Evolutionary conservation across 2,797 vertebrate species (phyloP), one percentile per base, ranked within the genome.

Genomic region (Enteromius paludinosus): DNA sequence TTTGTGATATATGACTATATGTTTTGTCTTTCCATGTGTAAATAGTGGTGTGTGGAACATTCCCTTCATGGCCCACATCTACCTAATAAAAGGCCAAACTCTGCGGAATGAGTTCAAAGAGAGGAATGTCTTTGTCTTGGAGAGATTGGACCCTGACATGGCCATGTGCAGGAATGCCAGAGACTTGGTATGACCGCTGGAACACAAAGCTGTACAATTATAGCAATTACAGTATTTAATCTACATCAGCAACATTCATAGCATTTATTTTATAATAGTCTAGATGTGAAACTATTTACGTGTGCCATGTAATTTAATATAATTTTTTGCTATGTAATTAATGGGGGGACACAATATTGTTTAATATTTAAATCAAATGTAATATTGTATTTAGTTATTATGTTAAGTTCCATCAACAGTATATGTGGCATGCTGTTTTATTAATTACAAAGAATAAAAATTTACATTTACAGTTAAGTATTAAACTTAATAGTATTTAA

Each of bases 131-230:
- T 99, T 99, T 93, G 92, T 96, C 86, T 93, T 97, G 88, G 97
- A 99, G 91, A 98, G 96, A 90, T 69, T 98, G 91, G 98, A 99
- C 92, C 95, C 97, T 47, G 98, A 99, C 73, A 99, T 99, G 98
- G 96, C 97, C 52, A 88, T 98, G 72, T 99, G 98, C 91, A 96
- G 94, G 91, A 98, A 97, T 86, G 93, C 94, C 89, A 94, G 97
- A 93, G 97, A 98, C 91, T 93, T 97, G 97, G 98, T 99, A 96
- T 96, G 96, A 81, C 83, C 0, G 0, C 38, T 47, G 25, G 3
- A 45, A 78, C 79, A 14, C 5, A 9, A 18, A n/a, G 17, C 17
- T 17, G n/a, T 12, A 38, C 52, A 74, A 5, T 28, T 30, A 20
- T 47, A 17, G 43, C 10, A 35, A 2, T 69, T 38, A 75, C 15